Evolutionary conservation across 2,113 vertebrate genomes (phyloP), one percentile per base, ranked within the genome.

Genomic region (Aspiorhynchus laticeps): DNA sequence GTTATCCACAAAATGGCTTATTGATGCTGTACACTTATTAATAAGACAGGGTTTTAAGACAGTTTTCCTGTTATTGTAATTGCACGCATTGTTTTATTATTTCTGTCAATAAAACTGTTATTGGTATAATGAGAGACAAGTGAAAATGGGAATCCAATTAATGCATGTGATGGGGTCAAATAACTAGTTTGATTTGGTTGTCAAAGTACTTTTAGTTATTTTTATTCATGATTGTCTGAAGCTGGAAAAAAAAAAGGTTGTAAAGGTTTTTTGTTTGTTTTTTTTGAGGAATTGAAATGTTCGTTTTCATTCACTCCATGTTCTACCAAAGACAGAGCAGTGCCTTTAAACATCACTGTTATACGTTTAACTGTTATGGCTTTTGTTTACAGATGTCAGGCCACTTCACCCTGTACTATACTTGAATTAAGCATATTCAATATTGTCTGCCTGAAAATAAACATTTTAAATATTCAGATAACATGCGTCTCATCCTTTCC

Each of bases 321-420:
- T 46, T 67, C 38, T 82, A 83, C 81, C 81, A 83, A 84, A 87
- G 71, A 86, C 15, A 43, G 26, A 53, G 59, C 48, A 63, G 85
- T 91, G 88, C 87, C 90, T 88, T 91, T 84, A 48, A 56, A 69
- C 48, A 83, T 65, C 74, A 69, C 59, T 65, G 80, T 77, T 86
- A 80, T 69, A 86, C n/a, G 26, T 84, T 65, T 15, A 83, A 24
- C 33, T 85, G 5, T 86, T 75, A 63, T 24, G 73, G 79, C 65
- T 59, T 83, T 78, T 71, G 61, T 61, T 78, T 67, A 84, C 85
- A n/a, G 24, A 53, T 67, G 12, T 59, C 36, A 46, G 51, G 61
- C 28, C 26, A 51, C 28, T 48, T 38, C 38, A 86, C 41, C 56
- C 48, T 71, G 65, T 83, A 59, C 41, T 81, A 76, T 87, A 87